Evolutionary conservation across 2,888 invertebrate species (phyloP).

Genomic region (Bruchidius siliquastri): DNA sequence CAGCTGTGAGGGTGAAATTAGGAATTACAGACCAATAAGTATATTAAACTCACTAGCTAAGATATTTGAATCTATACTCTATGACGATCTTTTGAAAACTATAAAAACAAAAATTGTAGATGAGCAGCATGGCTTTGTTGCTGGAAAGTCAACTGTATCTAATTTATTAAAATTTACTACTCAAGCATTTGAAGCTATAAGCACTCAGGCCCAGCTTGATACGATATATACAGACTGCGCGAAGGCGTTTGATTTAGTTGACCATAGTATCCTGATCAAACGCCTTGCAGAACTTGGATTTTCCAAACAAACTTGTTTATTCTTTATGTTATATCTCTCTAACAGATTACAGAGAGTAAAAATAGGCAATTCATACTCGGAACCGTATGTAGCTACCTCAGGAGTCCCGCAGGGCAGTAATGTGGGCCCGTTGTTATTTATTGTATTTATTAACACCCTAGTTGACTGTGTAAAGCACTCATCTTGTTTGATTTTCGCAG

Average conservation of each 20-base stretch:
- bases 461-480: not conserved
- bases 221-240: not conserved
- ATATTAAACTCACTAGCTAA: not conserved
- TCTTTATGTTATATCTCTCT: not conserved
- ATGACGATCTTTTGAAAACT: not conserved
- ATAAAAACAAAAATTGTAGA: not conserved
- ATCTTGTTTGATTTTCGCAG: no score
- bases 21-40: not conserved
- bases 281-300: not conserved
- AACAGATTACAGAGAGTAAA: not conserved
- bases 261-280: not conserved
- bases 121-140: not conserved
- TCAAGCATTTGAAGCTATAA: not conserved
- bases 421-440: not conserved
- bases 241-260: constrained; percentile 3
- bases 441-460: no score
- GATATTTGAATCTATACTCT: not conserved
- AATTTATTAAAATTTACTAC: not conserved
- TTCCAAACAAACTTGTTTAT: not conserved
- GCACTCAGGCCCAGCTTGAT: not conserved
- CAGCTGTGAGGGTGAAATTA: not conserved
- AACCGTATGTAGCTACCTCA: not conserved
- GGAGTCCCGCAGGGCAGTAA: constrained; percentile 2
- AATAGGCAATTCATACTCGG: not conserved
- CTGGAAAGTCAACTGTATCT: not conserved